A percentile compares a stretch with the other conserved stretches of the same genome.
Conservation (phyloP, 2,797 vertebrate genomes). For the Xyrichtys novacula region DNA sequence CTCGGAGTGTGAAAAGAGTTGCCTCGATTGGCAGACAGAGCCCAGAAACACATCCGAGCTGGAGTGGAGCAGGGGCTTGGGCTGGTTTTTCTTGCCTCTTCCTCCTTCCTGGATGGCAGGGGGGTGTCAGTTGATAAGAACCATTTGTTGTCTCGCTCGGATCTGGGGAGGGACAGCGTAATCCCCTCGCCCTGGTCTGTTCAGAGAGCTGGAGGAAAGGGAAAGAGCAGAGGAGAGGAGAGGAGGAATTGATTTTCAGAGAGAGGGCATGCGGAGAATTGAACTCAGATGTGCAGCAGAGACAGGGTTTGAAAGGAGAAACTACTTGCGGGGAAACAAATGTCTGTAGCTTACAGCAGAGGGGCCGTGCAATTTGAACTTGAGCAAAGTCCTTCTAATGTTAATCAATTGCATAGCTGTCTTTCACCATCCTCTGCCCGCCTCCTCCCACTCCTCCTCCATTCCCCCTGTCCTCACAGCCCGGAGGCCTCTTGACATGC, state of each 20-base stretch:
- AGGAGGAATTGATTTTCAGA: slow-evolving; percentile 80
- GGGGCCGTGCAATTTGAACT: slow-evolving; percentile 73
- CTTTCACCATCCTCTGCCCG: slow-evolving; percentile 60
- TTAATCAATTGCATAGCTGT: slow-evolving; percentile 82
- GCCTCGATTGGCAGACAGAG: slow-evolving; percentile 77
- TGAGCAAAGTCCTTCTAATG: slow-evolving; percentile 74
- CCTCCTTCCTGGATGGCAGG: slow-evolving; percentile 66
- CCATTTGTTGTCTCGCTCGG: slow-evolving; percentile 81
- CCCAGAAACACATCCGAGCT: slow-evolving; percentile 66
- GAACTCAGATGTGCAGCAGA: slow-evolving; percentile 80
- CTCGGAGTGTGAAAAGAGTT: slow-evolving; percentile 76
- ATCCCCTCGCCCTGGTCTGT: slow-evolving; percentile 74
- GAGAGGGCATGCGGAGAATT: slow-evolving; percentile 78
- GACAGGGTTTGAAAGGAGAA: slow-evolving; percentile 75
- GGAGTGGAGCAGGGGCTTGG: slow-evolving; percentile 48
- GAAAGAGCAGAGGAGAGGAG: slow-evolving; percentile 59
- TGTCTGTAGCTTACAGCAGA: slow-evolving; percentile 78
- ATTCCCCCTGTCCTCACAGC: slow-evolving; percentile 50
- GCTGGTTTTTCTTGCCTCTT: slow-evolving; percentile 67
- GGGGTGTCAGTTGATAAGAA: slow-evolving; percentile 79
- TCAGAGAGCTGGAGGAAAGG: slow-evolving; percentile 75
- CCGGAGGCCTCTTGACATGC: slow-evolving; percentile 70
- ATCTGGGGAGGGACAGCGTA: slow-evolving; percentile 79
- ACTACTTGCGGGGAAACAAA: slow-evolving; percentile 78
- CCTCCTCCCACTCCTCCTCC: slow-evolving; percentile 29